Evolutionary conservation across 2,888 invertebrate species (phyloP).

Genomic region (Phortica magna): DNA sequence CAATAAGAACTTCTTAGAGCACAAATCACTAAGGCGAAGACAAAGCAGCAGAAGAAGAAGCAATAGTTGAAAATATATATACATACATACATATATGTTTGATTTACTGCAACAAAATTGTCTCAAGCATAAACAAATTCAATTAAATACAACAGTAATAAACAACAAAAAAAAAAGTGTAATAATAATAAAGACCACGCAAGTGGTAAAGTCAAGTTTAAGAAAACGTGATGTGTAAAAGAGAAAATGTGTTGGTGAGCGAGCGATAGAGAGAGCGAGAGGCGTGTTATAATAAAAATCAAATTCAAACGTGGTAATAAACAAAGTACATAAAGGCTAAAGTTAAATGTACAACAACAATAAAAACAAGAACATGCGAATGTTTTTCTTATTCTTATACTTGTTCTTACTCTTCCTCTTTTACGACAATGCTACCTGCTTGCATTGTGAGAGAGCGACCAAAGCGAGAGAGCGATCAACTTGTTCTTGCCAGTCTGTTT

Average conservation of each 20-base stretch:
- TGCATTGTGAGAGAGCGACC: too few species aligned
- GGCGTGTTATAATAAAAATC: neutral
- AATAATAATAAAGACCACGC: too few species aligned
- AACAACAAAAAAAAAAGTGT: too few species aligned
- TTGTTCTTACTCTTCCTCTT: neutral
- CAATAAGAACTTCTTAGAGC: neutral
- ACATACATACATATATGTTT: too few species aligned
- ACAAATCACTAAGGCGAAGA: neutral
- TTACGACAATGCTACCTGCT: too few species aligned
- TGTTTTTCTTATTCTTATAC: neutral
- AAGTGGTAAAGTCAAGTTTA: too few species aligned
- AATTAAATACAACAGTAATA: too few species aligned
- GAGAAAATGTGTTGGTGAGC: too few species aligned
- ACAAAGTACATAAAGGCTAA: neutral
- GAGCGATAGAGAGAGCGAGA: neutral
- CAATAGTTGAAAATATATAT: too few species aligned
- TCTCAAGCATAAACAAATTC: too few species aligned
- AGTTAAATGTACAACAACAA: neutral
- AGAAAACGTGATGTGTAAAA: too few species aligned
- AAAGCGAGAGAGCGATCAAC: neutral
- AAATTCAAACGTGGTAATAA: neutral
- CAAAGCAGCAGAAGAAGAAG: neutral
- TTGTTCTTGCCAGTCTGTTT: neutral
- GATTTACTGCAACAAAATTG: too few species aligned
- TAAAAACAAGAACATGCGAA: neutral